phyloP scores from a whole-genome alignment of 2,888 invertebrate genomes.

The Acronicta leporina region DNA sequence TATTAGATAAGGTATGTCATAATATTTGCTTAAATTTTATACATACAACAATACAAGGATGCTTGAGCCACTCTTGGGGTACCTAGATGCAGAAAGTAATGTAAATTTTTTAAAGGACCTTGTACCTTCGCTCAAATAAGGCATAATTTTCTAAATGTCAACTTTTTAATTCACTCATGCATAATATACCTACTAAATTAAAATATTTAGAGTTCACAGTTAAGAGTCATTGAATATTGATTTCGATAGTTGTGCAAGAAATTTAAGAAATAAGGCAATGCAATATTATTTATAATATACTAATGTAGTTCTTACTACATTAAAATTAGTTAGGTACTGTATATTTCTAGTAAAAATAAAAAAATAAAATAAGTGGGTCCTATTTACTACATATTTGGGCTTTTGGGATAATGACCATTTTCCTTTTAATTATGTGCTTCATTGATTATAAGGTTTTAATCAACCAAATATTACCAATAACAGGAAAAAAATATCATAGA shows the following conservation, averaged over 20 bases:
- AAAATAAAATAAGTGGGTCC: not conserved
- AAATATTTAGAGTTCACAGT: not conserved
- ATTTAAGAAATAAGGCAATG: slow-evolving; percentile 14
- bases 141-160: slow-evolving; percentile 5
- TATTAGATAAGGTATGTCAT: too few relatives aligned
- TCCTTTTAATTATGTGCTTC: not conserved
- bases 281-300: not conserved
- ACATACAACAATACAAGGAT: too few relatives aligned
- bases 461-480: slow-evolving; percentile 23
- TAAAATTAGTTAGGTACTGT: not conserved
- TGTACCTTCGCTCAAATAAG: slow-evolving; percentile 16
- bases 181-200: not conserved
- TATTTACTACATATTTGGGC: not conserved
- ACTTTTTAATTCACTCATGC: not conserved
- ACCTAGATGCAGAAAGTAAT: not conserved
- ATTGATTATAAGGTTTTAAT: slow-evolving; percentile 6
- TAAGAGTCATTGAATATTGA: not conserved
- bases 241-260: not conserved
- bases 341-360: not conserved
- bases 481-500: slow-evolving; percentile 52
- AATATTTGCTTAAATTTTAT: too few relatives aligned
- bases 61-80: too few relatives aligned
- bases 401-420: not conserved
- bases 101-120: slow-evolving; percentile 9
- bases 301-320: too few relatives aligned